phyloP scores from a whole-genome alignment of 2,797 vertebrate species.

The Sciurus carolinensis region DNA sequence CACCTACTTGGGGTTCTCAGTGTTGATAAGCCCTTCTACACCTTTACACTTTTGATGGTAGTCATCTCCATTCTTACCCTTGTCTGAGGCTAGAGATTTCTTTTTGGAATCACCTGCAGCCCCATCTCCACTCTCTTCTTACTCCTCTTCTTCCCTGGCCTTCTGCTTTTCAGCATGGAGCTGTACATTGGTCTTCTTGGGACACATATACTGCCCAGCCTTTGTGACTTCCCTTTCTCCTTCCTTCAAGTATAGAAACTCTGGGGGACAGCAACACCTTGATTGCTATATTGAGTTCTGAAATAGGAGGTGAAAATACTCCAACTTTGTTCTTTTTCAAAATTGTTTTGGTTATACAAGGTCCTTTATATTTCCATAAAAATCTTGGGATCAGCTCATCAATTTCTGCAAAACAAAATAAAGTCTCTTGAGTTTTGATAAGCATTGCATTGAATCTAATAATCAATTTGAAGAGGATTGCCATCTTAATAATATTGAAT shows the following conservation, averaged over 20 bases:
- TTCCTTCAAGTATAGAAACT: constrained; percentile 81
- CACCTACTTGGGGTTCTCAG: constrained; percentile 94
- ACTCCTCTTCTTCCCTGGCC: constrained; percentile 91
- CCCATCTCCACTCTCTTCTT: constrained; percentile 89
- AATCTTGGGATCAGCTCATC: not conserved
- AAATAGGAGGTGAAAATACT: not conserved
- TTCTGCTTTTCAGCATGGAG: constrained; percentile 96
- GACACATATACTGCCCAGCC: constrained; percentile 94
- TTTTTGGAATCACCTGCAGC: constrained; percentile 91
- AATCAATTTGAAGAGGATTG: not conserved
- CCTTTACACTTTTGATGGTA: constrained; percentile 93
- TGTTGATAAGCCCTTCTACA: constrained; percentile 95
- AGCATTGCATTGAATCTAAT: not conserved
- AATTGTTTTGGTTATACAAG: constrained; percentile 23
- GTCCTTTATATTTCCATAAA: constrained; percentile 31
- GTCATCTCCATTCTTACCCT: constrained; percentile 93
- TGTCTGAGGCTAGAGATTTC: constrained; percentile 92
- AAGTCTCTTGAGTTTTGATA: not conserved
- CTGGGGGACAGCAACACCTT: not conserved
- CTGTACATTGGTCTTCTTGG: constrained; percentile 95
- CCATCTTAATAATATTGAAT: not conserved
- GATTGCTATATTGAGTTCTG: not conserved
- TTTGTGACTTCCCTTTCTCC: constrained; percentile 95
- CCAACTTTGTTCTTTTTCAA: not conserved
- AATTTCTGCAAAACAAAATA: not conserved